Base-by-base conservation (phyloP, 2,888 invertebrate species). In the Eupithecia inturbata region DNA sequence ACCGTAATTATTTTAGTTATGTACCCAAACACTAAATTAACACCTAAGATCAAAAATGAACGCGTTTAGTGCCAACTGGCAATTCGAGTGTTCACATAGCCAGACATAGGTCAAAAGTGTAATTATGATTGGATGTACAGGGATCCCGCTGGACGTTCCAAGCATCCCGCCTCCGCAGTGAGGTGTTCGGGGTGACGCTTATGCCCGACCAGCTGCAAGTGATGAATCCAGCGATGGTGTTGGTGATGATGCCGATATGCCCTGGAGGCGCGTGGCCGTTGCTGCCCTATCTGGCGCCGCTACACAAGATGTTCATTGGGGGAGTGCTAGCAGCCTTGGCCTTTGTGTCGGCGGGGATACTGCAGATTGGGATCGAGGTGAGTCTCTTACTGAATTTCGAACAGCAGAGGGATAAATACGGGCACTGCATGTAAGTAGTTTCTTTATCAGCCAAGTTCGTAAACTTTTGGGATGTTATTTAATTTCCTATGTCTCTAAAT, bases 171-270 rank as follows among this genome's bases (percentile, higher is more conserved):
- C 96, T 97, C 92, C 95, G 96, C 71, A 96, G 96, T 36, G 94
- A 95, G 79, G 87, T 96, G 16, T 88, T 92, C 31, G 94, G 94
- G 0, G 78, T 92, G 10, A 90, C 94, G n/a, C 89, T 96, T 68
- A 93, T 95, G 87, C 97, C 98, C 0, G 98, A 98, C 85, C 97
- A 98, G 91, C 95, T 98, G 92, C 97, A 97, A 82, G 96, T 97
- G 41, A 93, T 97, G 83, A 97, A 97, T 87, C 97, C 97, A 0
- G 95, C 96, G 0, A 94, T 97, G 87, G 97, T 97, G 22, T 90
- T 97, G 31, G 79, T 96, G 7, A 92, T 97, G 86, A 97, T 97
- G 70, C 97, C 97, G 0, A 82, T 96, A 26, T 96, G 96, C 70
- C 94, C 93, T 0, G 93, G 94, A 0, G 94, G 94, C 0, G 88